Base-by-base conservation (phyloP, 2,797 vertebrate species). In the Bufotes viridis region DNA sequence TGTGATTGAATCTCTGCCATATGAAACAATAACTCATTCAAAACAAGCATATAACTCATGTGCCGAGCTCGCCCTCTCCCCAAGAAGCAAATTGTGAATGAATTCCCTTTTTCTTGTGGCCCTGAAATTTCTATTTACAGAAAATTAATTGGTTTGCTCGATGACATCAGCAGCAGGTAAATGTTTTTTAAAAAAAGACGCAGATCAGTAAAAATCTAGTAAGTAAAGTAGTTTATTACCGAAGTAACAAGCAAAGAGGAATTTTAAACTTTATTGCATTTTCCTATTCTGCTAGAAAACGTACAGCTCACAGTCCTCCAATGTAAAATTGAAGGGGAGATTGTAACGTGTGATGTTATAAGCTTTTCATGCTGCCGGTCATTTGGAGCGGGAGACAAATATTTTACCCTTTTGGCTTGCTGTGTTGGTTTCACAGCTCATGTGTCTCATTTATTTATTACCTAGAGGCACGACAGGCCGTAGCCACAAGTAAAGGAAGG, bases 71-170 rank as follows among this genome's bases (percentile, higher is more conserved):
- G 72, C 72, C 22, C 22, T 53, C 58, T 78, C 72, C 72, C 72
- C 12, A 58, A 63, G 72, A 26, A 85, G 72, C 83, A 79, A 86
- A 86, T 79, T 86, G 75, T 86, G 75, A 86, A 86, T 86, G 75
- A 86, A 79, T 78, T 86, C 84, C 75, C 75, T 79, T 86, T 86
- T 86, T 86, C 63, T 86, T 65, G 51, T 63, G 58, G 58, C 83
- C 60, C 75, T 78, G 75, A 51, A 79, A 65, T 67, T 22, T 79
- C 84, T 86, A 86, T 79, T 86, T 86, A 79, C 84, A 86, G 84
- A 79, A 70, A 86, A 67, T 86, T 86, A 86, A 86, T 86, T 86
- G 84, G 84, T 86, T 86, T 86, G 84, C 75, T 86, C n/a, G n/a
- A 69, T 86, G 84, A 86, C 84, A 86, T 86, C 84, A 86, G 84